These are phyloP conservation scores for Rhinogobio ventralis DNA, from an alignment of 2,797 vertebrate species.

Conservation along the genomic window DNA sequence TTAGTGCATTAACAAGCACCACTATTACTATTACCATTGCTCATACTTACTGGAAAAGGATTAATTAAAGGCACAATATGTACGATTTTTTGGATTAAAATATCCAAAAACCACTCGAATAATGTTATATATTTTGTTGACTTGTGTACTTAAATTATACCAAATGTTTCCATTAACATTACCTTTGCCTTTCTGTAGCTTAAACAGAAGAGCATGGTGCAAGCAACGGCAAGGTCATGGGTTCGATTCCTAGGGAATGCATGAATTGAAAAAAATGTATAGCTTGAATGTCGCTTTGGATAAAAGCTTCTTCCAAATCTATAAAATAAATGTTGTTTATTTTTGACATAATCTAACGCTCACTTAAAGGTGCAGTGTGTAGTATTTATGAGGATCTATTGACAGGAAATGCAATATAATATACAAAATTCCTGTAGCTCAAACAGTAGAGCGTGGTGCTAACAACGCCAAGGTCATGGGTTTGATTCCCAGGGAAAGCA, in stretches of 20 bases:
- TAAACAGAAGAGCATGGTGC: neutral
- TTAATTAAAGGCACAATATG: neutral
- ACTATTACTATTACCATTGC: neutral
- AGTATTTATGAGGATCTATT: no score
- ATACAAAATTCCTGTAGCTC: no score
- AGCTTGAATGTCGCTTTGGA: neutral
- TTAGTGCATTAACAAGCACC: conserved; percentile 1
- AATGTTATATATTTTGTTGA: neutral
- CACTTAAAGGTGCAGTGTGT: neutral
- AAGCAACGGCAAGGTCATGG: neutral
- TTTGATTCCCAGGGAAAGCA: no score
- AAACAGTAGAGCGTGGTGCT: no score
- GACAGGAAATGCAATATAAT: no score
- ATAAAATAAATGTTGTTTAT: neutral
- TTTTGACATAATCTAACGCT: neutral
- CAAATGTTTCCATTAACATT: neutral
- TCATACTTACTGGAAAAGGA: neutral
- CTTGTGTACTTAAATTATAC: neutral
- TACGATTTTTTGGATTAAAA: neutral
- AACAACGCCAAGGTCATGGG: no score
- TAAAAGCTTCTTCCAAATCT: neutral
- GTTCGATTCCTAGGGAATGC: neutral
- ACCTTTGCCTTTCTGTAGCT: neutral
- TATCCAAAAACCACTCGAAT: neutral
- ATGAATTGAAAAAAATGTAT: neutral